Conservation (phyloP, 1,140 invertebrate genomes). For the Oncopodura yosiiana region DNA sequence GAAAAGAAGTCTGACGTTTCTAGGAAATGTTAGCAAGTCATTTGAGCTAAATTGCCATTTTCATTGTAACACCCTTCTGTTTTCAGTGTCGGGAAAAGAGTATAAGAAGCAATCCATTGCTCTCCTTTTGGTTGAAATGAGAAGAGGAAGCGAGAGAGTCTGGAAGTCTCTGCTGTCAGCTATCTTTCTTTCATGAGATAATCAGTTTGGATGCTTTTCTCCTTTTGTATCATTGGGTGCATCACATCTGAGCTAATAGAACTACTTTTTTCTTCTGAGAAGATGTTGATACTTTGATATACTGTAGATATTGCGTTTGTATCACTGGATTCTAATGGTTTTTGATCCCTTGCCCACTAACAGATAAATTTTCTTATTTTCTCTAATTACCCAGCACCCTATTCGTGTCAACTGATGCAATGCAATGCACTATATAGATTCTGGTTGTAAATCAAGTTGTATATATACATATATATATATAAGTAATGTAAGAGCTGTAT, state of each 20-base stretch:
- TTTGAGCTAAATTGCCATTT: too few species aligned
- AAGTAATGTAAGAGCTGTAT: too few species aligned
- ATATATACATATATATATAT: too few species aligned
- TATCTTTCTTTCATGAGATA: constrained; percentile 26
- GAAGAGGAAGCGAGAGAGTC: neutral
- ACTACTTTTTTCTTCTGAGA: constrained; percentile 17
- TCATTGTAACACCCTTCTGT: too few species aligned
- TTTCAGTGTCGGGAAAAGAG: neutral
- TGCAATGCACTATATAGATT: too few species aligned
- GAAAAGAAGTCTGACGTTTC: too few species aligned
- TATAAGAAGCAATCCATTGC: neutral
- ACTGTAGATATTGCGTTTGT: too few species aligned
- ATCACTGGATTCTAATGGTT: constrained; percentile 20
- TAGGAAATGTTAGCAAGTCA: too few species aligned
- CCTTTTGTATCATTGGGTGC: too few species aligned
- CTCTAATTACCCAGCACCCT: constrained; percentile 19
- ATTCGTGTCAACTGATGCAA: neutral
- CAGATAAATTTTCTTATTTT: constrained; percentile 26
- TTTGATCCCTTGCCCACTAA: constrained; percentile 17
- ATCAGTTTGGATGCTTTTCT: constrained; percentile 24
- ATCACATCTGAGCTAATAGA: too few species aligned
- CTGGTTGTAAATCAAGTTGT: too few species aligned
- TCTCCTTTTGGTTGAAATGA: neutral
- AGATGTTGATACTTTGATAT: too few species aligned
- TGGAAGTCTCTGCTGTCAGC: constrained; percentile 13